Evolutionary conservation across 2,888 invertebrate species (phyloP).

Genomic region (Aspidiotus rigidus): DNA sequence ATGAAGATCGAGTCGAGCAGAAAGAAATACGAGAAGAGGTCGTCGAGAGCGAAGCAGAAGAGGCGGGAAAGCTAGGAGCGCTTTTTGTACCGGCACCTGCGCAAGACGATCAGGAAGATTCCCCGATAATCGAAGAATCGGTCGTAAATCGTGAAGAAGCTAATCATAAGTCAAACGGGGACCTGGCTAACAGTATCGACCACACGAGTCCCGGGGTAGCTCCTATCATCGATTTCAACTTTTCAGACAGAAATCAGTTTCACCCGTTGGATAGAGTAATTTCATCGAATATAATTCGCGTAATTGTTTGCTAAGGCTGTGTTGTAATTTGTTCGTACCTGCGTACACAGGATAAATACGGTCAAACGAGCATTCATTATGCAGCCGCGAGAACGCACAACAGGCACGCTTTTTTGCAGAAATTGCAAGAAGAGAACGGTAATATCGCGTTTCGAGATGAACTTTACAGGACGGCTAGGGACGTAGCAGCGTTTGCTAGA

Average conservation of each 20-base stretch:
- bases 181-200: no score
- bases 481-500: conserved; percentile 71
- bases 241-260: conserved; percentile 1
- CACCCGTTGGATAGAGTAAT: conserved; percentile 28
- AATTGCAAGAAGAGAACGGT: conserved; percentile 68
- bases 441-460: conserved; percentile 76
- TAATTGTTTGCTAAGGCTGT: background rate
- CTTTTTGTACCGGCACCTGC: no score
- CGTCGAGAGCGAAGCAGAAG: no score
- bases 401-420: conserved; percentile 65
- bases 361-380: conserved; percentile 81
- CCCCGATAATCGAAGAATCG: no score
- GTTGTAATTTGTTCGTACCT: no score
- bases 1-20: no score
- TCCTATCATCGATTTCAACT: conserved; percentile 3
- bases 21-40: no score
- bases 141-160: no score
- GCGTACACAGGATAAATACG: conserved; percentile 65
- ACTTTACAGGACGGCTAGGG: conserved; percentile 75
- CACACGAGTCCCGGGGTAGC: no score
- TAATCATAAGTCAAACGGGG: no score
- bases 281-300: conserved; percentile 6
- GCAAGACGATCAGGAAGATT: no score
- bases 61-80: no score
- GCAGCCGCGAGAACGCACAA: conserved; percentile 75